phyloP scores from a whole-genome alignment of 1,140 invertebrate genomes.

The Tetragnatha versicolor region DNA sequence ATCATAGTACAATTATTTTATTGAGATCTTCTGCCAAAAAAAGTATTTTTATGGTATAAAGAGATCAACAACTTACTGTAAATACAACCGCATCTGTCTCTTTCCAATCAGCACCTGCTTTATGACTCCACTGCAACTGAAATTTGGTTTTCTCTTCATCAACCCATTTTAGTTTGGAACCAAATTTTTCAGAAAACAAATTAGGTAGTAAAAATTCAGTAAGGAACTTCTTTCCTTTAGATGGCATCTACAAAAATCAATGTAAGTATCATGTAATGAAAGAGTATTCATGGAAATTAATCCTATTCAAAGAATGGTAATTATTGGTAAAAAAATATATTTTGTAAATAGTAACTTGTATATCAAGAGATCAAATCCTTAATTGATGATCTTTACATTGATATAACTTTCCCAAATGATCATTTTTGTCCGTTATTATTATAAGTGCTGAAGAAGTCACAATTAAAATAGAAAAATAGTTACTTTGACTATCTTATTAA shows the following conservation, averaged over 20 bases:
- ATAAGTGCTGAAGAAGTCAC: background rate
- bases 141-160: background rate
- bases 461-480: background rate
- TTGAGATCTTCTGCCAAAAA: background rate
- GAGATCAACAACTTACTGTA: background rate
- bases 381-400: background rate
- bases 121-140: constrained; percentile 29
- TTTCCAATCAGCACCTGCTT: constrained; percentile 5
- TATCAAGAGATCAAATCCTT: background rate
- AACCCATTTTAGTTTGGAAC: constrained; percentile 1
- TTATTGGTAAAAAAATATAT: background rate
- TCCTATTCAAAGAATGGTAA: background rate
- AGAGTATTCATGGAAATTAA: background rate
- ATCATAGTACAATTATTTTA: background rate
- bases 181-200: constrained; percentile 1
- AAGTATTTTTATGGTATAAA: background rate
- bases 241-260: constrained; percentile 11
- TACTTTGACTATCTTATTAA: background rate
- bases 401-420: background rate
- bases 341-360: background rate
- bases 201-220: constrained; percentile 25
- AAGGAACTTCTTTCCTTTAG: constrained; percentile 1
- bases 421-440: background rate
- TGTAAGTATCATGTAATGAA: background rate
- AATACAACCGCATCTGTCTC: constrained; percentile 9